These are phyloP conservation scores for Tupiocoris notatus DNA, from an alignment of 2,888 invertebrate species.

Conservation along the genomic window DNA sequence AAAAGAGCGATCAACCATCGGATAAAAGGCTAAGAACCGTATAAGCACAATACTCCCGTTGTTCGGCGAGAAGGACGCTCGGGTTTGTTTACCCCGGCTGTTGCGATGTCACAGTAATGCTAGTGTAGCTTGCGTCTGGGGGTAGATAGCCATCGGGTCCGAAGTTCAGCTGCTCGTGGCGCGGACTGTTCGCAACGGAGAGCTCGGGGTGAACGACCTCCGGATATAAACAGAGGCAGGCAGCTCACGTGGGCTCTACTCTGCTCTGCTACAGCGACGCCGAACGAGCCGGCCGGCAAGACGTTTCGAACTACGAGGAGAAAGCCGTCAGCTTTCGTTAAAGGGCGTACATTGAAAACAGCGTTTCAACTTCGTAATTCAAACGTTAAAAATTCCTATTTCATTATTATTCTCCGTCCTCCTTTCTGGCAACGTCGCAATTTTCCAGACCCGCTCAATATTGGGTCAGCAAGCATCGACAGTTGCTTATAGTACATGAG, in stretches of 20 bases:
- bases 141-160: background rate
- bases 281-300: background rate
- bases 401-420: no score
- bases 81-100: background rate
- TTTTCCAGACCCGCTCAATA: no score
- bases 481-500: no score
- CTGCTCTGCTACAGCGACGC: background rate
- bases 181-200: no score
- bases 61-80: background rate
- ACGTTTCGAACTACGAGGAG: background rate
- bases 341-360: no score
- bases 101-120: no score
- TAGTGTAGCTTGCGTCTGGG: no score
- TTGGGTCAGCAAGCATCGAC: no score
- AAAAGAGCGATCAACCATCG: background rate
- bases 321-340: background rate
- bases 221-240: background rate
- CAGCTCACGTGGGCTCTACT: background rate
- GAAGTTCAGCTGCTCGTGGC: background rate
- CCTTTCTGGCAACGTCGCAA: no score
- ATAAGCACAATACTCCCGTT: background rate
- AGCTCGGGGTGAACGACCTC: background rate
- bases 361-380: no score
- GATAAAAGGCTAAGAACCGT: background rate
- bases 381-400: no score